Conservation (phyloP, 2,888 invertebrate species). For the Carpatolechia fugitivella region DNA sequence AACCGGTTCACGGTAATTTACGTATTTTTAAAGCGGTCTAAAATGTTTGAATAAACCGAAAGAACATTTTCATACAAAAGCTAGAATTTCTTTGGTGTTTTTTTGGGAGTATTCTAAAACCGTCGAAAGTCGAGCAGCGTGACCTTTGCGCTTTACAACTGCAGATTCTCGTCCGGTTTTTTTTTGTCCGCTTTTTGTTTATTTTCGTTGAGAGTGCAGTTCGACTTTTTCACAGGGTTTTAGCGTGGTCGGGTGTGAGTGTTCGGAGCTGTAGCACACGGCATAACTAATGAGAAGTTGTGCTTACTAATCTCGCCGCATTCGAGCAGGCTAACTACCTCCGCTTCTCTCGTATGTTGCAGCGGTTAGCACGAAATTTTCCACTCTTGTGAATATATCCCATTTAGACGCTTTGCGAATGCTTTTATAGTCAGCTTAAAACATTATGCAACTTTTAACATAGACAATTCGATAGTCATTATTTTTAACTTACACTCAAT, state of each 20-base stretch:
- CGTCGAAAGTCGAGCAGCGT: constrained; percentile 25
- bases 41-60: constrained; percentile 20
- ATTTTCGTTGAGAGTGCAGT: constrained; percentile 24
- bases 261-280: constrained; percentile 6
- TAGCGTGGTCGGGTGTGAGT: constrained; percentile 12
- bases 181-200: constrained; percentile 21
- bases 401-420: no score
- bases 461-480: no score
- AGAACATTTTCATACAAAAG: constrained; percentile 18
- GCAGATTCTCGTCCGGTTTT: constrained; percentile 15
- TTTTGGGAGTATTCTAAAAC: constrained; percentile 24
- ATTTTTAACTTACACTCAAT: no score
- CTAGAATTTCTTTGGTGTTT: constrained; percentile 16
- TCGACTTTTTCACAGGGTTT: constrained; percentile 26
- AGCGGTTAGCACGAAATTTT: not conserved
- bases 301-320: constrained; percentile 11
- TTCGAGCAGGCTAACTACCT: constrained; percentile 2
- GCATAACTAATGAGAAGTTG: constrained; percentile 16
- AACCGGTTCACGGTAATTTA: constrained; percentile 10
- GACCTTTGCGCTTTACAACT: constrained; percentile 24
- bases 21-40: constrained; percentile 13
- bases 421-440: no score
- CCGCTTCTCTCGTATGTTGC: not conserved
- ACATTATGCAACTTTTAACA: no score
- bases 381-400: not conserved